Base-by-base conservation (phyloP, 2,888 invertebrate species). In the Xanthostigma xanthostigma region DNA sequence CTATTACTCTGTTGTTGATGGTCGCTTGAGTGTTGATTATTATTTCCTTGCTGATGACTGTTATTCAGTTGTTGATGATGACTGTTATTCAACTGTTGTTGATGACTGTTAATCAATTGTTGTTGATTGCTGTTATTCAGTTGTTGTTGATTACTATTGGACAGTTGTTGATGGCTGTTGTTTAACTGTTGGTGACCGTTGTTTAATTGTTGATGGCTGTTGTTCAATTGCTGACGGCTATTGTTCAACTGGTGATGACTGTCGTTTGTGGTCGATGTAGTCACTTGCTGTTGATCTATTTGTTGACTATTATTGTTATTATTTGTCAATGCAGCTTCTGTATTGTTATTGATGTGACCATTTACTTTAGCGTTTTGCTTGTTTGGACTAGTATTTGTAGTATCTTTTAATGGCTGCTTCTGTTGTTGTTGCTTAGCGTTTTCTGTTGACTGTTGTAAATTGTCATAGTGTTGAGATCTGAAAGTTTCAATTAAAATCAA, bases 381-480 rank as follows among this genome's bases (percentile, higher is more conserved):
- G 12, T 35, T 12, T 37, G 59, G 53, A 50, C 54, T 61, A 10
- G 62, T 63, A 50, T 67, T 68, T 9, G 66, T 67, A n/a, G 67
- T 60, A 55, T 68, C 67, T 59, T 68, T 67, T 46, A 67, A 55
- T 4, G 67, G 65, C 51, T 63, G 65, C 49, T 67, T 67, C 42
- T 60, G 60, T 49, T 57, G 60, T 49, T 45, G 47, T 41, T 44
- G 49, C 48, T 53, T 61, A 52, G n/a, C 56, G 56, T 57, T 59
- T 48, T 64, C 62, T 38, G 46, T 37, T 10, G 59, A 73, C 61
- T 76, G 75, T 56, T 76, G 74, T 50, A 74, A 64, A 58, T 66
- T 76, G 60, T 78, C 76, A 70, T 75, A 67, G 59, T 76, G 73
- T 62, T 78, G 76, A 61, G 78, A 74, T 71, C 78, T 78, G 69